Percentiles rank a stretch among this genome's conserved stretches.
phyloP scores from a whole-genome alignment of 2,888 invertebrate species.

The Himalopsyche japonica region DNA sequence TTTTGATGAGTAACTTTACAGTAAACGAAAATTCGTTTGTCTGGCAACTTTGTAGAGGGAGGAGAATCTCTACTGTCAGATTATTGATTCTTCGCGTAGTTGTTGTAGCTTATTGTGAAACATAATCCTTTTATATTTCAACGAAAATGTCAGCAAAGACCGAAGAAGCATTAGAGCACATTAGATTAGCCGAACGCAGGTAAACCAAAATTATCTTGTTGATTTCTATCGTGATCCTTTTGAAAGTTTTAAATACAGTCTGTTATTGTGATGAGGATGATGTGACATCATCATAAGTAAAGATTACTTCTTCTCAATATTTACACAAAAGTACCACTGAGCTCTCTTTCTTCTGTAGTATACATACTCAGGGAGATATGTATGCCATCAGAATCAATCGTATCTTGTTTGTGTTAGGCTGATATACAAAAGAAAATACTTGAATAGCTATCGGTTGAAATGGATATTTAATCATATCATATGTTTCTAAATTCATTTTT shows the following conservation, averaged over 20 bases:
- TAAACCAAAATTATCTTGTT: constrained; percentile 48
- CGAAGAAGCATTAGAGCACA: constrained; percentile 78
- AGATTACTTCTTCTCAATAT: neutral
- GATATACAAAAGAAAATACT: too few relatives aligned
- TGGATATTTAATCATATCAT: too few relatives aligned
- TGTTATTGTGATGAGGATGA: neutral
- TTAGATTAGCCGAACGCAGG: constrained; percentile 83
- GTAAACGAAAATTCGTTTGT: neutral
- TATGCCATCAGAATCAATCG: too few relatives aligned
- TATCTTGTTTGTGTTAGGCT: too few relatives aligned
- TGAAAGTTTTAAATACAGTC: neutral
- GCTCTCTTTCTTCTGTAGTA: too few relatives aligned
- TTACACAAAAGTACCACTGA: too few relatives aligned
- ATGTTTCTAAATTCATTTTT: too few relatives aligned
- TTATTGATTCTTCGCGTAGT: neutral
- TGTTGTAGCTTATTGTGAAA: neutral
- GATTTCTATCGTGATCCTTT: neutral
- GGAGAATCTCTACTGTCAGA: neutral
- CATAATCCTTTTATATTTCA: neutral
- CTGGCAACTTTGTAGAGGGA: neutral
- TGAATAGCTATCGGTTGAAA: too few relatives aligned
- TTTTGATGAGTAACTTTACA: neutral
- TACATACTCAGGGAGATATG: too few relatives aligned
- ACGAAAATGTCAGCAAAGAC: constrained; percentile 61
- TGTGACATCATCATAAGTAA: neutral